Percentiles rank a stretch among this genome's conserved stretches.
phyloP scores from a whole-genome alignment of 23 tunicate species.

The Aplidium turbinatum region DNA sequence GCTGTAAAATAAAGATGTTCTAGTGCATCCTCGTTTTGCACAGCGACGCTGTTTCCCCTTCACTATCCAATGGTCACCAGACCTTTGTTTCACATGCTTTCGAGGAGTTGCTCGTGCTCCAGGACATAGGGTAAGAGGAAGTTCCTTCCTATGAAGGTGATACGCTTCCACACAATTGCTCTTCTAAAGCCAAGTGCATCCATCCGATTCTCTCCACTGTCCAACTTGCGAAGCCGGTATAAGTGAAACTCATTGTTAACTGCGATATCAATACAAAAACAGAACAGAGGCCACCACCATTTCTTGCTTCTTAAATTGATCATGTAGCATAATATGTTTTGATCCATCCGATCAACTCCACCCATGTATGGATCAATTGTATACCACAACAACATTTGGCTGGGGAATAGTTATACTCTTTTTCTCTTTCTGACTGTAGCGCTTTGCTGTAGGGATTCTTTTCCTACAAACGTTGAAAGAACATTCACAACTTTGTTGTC shows the following conservation, averaged over 20 bases:
- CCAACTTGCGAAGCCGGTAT: background rate
- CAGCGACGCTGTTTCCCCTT: too few species aligned
- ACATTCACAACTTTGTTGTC: conserved; percentile 24
- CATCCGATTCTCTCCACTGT: background rate
- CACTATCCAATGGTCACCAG: too few species aligned
- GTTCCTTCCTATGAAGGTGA: too few species aligned
- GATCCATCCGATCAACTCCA: conserved; percentile 25
- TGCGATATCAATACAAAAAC: conserved; percentile 25
- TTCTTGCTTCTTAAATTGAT: conserved; percentile 24
- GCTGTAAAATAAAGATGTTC: too few species aligned
- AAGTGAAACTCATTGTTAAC: conserved; percentile 27
- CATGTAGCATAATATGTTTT: conserved; percentile 19
- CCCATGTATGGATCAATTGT: conserved; percentile 15
- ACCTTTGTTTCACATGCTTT: too few species aligned
- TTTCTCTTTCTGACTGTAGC: conserved; percentile 7
- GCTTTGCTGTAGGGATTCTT: conserved; percentile 5
- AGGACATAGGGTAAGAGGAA: too few species aligned
- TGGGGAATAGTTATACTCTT: conserved; percentile 1
- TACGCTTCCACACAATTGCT: too few species aligned
- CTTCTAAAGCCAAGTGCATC: conserved; percentile 11
- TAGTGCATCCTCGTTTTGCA: too few species aligned
- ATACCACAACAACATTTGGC: conserved; percentile 12
- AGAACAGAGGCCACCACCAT: conserved; percentile 39
- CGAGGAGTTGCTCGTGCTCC: too few species aligned
- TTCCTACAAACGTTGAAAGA: conserved; percentile 8